Evolutionary conservation across 1,140 invertebrate species (phyloP), one percentile per base, ranked within the genome.

Genomic region (Zophobas atratus): DNA sequence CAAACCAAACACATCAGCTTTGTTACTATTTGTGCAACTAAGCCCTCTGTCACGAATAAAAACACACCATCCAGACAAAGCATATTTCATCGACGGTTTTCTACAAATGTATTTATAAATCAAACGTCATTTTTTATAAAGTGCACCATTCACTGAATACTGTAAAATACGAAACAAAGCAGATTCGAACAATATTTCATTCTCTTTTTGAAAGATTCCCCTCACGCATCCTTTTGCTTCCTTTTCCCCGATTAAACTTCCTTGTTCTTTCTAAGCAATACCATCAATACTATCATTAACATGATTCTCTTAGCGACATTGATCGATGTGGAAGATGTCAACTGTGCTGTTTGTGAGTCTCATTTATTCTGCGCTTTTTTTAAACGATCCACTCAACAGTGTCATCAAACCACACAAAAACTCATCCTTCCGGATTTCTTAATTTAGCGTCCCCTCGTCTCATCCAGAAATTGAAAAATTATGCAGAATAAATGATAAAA

Each of bases 361-460:
- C 49, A 51, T 51, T 51, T 51, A 20, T 51, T 51, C 49, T 2
- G 3, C 49, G 6, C 49, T 51, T 51, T 46, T 46, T 51, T 51
- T 51, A 51, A 51, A 51, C 49, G 49, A 51, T 20, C 49, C 49
- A 6, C 49, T 51, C 49, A 51, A 51, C 49, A 51, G 49, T 51
- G 49, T 51, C 49, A 51, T 51, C n/a, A 20, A n/a, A 51, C n/a
- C 6, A 2, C 49, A 20, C n/a, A 2, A 20, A 51, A 51, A 51
- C 6, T 20, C 49, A 2, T 51, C n/a, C n/a, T 20, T 51, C 49
- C 49, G 4, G n/a, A 51, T 51, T 51, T 51, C n/a, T 51, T 20
- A 20, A 20, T 51, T 6, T 51, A 46, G 43, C 8, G 43, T 46
- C 8, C 8, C 43, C 43, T 46, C 43, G 43, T 8, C 8, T 46